A percentile compares a stretch with the other conserved stretches of the same genome.
Conservation (phyloP, 2,888 invertebrate species). For the Orthosia cruda region DNA sequence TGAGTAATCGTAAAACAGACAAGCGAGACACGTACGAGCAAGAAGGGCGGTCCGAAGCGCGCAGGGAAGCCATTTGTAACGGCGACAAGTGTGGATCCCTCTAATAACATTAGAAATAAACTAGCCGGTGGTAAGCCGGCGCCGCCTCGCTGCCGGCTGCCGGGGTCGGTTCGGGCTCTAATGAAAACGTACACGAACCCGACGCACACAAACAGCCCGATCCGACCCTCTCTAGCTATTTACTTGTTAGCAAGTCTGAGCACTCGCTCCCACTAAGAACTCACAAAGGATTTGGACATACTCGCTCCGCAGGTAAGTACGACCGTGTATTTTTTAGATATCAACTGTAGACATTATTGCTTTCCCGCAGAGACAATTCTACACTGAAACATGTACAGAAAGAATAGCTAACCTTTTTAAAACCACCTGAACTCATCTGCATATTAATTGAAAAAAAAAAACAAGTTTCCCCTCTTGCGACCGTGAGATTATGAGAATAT, state of each 20-base stretch:
- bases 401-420: constrained; percentile 12
- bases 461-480: constrained; percentile 14
- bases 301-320: constrained; percentile 13
- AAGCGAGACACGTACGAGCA: background rate
- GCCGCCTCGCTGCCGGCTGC: background rate
- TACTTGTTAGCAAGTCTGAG: constrained; percentile 40
- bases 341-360: constrained; percentile 7
- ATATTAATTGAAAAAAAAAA: constrained; percentile 36
- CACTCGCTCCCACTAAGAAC: background rate
- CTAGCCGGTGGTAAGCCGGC: constrained; percentile 11
- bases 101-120: constrained; percentile 35
- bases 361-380: background rate
- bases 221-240: constrained; percentile 35
- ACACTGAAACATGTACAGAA: constrained; percentile 10
- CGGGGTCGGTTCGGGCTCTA: constrained; percentile 13
- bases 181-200: constrained; percentile 23
- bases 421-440: constrained; percentile 19
- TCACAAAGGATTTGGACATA: constrained; percentile 27
- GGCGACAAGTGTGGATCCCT: constrained; percentile 16
- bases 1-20: constrained; percentile 10
- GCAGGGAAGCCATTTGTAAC: constrained; percentile 17
- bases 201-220: constrained; percentile 13
- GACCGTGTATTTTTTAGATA: background rate
- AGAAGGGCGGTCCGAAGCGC: background rate
- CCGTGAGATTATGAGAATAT: constrained; percentile 37